Conservation (phyloP, 2,888 invertebrate species). For the Scaptomyza caliginosa region DNA sequence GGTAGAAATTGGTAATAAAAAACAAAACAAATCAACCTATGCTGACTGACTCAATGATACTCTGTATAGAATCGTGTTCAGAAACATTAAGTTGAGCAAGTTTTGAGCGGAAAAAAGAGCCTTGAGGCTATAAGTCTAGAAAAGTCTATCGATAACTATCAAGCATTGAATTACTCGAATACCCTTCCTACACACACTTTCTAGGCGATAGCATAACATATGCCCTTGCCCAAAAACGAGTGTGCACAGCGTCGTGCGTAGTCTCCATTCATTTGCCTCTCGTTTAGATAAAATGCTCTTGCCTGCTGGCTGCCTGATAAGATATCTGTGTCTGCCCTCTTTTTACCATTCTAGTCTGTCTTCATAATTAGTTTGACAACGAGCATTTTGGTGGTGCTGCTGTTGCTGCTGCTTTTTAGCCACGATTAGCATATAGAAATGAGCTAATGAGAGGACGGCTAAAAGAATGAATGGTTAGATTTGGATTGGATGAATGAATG, state of each 20-base stretch:
- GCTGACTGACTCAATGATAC: background rate
- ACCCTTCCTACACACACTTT: too few relatives aligned
- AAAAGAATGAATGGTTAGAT: background rate
- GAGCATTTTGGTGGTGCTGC: constrained; percentile 2
- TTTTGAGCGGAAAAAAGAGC: too few relatives aligned
- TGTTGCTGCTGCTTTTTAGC: constrained; percentile 9
- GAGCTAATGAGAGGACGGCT: background rate
- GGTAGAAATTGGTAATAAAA: too few relatives aligned
- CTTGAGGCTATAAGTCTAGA: too few relatives aligned
- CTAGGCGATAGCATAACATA: too few relatives aligned
- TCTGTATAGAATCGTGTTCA: too few relatives aligned
- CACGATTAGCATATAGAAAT: constrained; percentile 8
- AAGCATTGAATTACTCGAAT: too few relatives aligned
- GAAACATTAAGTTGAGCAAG: too few relatives aligned
- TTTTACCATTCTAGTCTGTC: background rate
- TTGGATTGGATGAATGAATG: too few relatives aligned
- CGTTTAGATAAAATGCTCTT: constrained; percentile 17
- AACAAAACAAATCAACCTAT: background rate
- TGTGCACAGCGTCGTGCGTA: too few relatives aligned
- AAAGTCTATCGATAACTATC: too few relatives aligned
- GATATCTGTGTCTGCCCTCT: constrained; percentile 12
- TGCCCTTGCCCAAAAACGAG: too few relatives aligned
- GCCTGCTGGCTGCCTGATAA: constrained; percentile 48
- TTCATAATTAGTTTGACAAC: constrained; percentile 36
- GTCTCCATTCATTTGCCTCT: background rate